Evolutionary conservation across 2,888 invertebrate species (phyloP).

Genomic region (Drosophila testacea): DNA sequence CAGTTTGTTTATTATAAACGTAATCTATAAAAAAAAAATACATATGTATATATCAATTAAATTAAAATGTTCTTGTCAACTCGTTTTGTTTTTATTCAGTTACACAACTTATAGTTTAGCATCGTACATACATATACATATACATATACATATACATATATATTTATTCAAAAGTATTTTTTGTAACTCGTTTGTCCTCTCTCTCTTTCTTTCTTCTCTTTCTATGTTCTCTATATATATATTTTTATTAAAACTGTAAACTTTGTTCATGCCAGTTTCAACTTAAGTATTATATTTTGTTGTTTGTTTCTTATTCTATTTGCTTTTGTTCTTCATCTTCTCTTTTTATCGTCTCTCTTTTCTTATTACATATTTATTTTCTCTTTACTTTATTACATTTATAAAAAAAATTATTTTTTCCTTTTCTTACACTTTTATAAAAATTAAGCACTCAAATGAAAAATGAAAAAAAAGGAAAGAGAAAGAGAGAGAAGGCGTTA

Average conservation of each 20-base stretch:
- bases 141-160: slow-evolving; percentile 2
- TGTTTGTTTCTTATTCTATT: neutral
- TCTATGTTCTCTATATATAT: neutral
- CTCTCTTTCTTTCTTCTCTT: neutral
- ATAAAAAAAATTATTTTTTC: neutral
- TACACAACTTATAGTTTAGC: slow-evolving; percentile 15
- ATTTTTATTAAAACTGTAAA: neutral
- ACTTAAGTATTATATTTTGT: neutral
- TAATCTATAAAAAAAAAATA: slow-evolving; percentile 1
- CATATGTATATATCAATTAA: no score
- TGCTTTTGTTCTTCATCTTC: neutral
- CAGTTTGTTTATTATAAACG: slow-evolving; percentile 5
- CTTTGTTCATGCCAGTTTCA: neutral
- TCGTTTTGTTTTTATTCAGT: neutral
- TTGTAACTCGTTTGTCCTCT: slow-evolving; percentile 9
- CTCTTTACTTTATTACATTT: neutral
- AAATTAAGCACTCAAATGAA: neutral
- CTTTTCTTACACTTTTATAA: neutral
- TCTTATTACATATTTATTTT: neutral
- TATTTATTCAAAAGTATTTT: slow-evolving; percentile 2
- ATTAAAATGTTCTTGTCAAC: neutral
- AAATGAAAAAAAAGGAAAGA: no score
- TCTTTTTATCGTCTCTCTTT: neutral
- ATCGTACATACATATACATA: slow-evolving; percentile 15
- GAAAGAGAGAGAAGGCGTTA: neutral